Evolutionary conservation across 2,888 invertebrate species (phyloP), one percentile per base, ranked within the genome.

Genomic region (Syritta pipiens): DNA sequence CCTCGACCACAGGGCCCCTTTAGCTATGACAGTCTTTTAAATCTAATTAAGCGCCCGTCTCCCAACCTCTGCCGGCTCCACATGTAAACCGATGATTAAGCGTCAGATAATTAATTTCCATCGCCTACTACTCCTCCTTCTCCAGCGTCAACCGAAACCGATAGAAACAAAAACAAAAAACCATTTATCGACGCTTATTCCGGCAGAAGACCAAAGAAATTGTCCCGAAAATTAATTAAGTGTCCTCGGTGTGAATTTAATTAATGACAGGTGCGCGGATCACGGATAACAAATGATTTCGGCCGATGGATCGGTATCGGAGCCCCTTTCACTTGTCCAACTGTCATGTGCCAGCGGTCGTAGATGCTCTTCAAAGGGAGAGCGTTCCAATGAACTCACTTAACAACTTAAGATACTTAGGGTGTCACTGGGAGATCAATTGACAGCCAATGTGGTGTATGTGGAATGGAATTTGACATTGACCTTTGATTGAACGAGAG

Each of bases 221-320:
- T 35, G 22, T 51, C 32, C 32, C 51, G 12, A 49, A 51, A 51
- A 51, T 35, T 51, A 51, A 51, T 51, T 32, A 51, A 51, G 51
- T 51, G 51, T 51, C 51, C 51, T 51, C 51, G 51, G 35, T 12
- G 32, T 10, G 20, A 35, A 32, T 19, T 22, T 51, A 35, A 35
- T 35, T 35, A 20, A 22, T 17, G 10, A 51, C 14, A 20, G 17
- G 20, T 22, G 32, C 35, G 5, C 12, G 20, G 1, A 12, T 19
- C 19, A 49, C n/a, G n/a, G n/a, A 17, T 35, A 32, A 51, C 20
- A 20, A 32, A 20, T 32, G 32, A 22, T 51, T 32, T 7, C 20
- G 20, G 12, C n/a, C n/a, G n/a, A n/a, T n/a, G n/a, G n/a, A n/a
- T n/a, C n/a, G n/a, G n/a, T n/a, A n/a, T n/a, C n/a, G n/a, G n/a